Conservation (phyloP, 2,113 vertebrate genomes). For the Andinoacara biseriatus region DNA sequence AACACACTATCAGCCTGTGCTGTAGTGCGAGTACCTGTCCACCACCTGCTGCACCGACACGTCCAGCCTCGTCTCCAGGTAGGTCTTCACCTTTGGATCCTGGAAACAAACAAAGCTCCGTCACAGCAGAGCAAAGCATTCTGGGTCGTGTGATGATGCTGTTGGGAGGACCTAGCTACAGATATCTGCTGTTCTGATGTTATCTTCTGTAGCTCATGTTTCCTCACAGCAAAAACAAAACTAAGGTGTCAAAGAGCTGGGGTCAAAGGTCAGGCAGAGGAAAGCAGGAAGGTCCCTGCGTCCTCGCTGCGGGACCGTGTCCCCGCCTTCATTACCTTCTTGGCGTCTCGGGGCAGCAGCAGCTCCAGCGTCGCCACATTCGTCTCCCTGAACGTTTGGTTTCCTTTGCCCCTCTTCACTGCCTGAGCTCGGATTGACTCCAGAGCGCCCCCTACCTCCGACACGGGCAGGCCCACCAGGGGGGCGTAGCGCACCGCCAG, state of each 20-base stretch:
- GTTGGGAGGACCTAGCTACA: not conserved
- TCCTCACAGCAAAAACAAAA: too few species aligned
- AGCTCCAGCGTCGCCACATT: conserved; percentile 89
- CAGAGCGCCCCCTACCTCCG: conserved; percentile 81
- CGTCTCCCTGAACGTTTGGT: conserved; percentile 85
- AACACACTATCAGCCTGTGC: not conserved
- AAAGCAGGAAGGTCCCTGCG: not conserved
- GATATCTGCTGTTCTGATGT: too few species aligned
- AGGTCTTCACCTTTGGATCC: conserved; percentile 77
- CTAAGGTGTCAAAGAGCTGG: too few species aligned
- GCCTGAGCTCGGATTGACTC: conserved; percentile 88
- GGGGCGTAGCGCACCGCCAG: conserved; percentile 86
- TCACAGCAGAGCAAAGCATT: not conserved
- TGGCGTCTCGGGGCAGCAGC: conserved; percentile 78
- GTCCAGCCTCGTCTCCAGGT: conserved; percentile 87
- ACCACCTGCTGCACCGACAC: conserved; percentile 86
- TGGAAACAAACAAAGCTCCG: conserved; percentile 3
- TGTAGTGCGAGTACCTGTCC: conserved; percentile 74
- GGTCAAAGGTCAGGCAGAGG: too few species aligned
- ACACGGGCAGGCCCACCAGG: conserved; percentile 75
- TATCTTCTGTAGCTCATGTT: too few species aligned
- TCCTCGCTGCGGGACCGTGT: not conserved
- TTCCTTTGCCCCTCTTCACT: conserved; percentile 85
- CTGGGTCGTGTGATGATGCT: not conserved
- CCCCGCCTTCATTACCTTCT: conserved; percentile 14